Conservation (phyloP, 2,888 invertebrate species). For the Neoitamus cyanurus region DNA sequence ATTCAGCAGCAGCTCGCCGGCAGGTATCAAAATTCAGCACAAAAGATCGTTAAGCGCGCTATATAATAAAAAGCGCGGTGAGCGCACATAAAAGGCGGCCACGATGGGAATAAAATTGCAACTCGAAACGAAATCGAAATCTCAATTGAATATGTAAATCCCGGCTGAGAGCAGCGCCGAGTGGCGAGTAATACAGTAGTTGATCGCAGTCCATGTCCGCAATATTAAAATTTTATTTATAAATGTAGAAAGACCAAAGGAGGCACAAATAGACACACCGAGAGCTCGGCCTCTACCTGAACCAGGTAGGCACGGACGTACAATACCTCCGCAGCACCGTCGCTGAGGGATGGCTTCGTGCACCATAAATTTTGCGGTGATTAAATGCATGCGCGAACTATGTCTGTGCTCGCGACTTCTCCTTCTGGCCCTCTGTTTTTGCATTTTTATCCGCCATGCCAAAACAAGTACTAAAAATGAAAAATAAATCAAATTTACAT, state of each 20-base stretch:
- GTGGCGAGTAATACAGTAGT: conserved; percentile 47
- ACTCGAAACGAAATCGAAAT: conserved; percentile 46
- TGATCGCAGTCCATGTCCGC: conserved; percentile 44
- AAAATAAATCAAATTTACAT: conserved; percentile 45
- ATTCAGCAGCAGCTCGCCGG: conserved; percentile 9
- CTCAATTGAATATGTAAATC: conserved; percentile 48
- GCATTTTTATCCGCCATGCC: conserved; percentile 8
- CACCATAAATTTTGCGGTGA: conserved; percentile 41
- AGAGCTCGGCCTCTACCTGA: background rate
- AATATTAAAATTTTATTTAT: conserved; percentile 46
- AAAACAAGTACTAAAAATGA: conserved; percentile 24
- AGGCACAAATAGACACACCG: conserved; percentile 14
- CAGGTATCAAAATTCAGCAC: conserved; percentile 39
- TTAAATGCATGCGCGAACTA: conserved; percentile 46
- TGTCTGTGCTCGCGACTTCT: conserved; percentile 3
- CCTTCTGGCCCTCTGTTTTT: conserved; percentile 23
- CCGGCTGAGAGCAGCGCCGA: background rate
- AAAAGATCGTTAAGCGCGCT: background rate
- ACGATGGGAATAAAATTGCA: conserved; percentile 24
- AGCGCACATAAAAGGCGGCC: background rate
- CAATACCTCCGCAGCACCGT: background rate
- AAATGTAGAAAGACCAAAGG: conserved; percentile 31
- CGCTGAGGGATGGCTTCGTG: conserved; percentile 39
- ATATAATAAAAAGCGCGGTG: conserved; percentile 7
- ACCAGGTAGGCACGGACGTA: background rate